Percentiles rank a stretch among this genome's conserved stretches.
Evolutionary conservation across 53 echinoderm and acorn worm species (phyloP).

Genomic region (Glandiceps talaboti): DNA sequence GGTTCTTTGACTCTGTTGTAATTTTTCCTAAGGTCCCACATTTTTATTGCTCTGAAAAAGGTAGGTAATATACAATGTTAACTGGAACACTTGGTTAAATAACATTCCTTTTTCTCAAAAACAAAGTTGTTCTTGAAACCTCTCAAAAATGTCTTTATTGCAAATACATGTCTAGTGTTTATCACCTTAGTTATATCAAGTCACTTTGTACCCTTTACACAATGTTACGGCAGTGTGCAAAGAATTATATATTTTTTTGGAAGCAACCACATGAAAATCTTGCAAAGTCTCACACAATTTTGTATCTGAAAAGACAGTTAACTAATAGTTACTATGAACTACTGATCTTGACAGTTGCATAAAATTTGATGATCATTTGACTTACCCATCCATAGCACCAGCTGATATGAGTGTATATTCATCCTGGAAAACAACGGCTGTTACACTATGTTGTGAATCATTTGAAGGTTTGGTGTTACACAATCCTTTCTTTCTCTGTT

Average conservation of each 20-base stretch:
- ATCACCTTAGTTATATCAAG: too few species aligned
- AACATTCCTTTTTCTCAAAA: neutral
- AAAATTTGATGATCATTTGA: neutral
- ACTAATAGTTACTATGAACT: too few species aligned
- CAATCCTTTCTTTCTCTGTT: conserved; percentile 34
- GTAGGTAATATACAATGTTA: neutral
- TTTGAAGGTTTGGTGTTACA: conserved; percentile 33
- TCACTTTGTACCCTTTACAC: too few species aligned
- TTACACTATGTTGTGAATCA: conserved; percentile 67
- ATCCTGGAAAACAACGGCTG: conserved; percentile 73
- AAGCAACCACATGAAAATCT: too few species aligned
- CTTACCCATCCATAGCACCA: conserved; percentile 84
- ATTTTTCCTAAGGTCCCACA: conserved; percentile 77
- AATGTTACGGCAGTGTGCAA: too few species aligned
- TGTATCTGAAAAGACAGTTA: too few species aligned
- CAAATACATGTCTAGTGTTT: too few species aligned
- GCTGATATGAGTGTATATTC: conserved; percentile 63
- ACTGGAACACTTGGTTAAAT: neutral
- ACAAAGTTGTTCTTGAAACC: too few species aligned
- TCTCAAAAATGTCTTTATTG: too few species aligned
- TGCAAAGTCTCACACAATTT: too few species aligned
- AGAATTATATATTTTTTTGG: too few species aligned
- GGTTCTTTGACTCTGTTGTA: conserved; percentile 38
- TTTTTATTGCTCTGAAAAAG: conserved; percentile 41
- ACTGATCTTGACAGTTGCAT: too few species aligned